phyloP scores from a whole-genome alignment of 1,140 invertebrate species.

The Gerris buenoi region DNA sequence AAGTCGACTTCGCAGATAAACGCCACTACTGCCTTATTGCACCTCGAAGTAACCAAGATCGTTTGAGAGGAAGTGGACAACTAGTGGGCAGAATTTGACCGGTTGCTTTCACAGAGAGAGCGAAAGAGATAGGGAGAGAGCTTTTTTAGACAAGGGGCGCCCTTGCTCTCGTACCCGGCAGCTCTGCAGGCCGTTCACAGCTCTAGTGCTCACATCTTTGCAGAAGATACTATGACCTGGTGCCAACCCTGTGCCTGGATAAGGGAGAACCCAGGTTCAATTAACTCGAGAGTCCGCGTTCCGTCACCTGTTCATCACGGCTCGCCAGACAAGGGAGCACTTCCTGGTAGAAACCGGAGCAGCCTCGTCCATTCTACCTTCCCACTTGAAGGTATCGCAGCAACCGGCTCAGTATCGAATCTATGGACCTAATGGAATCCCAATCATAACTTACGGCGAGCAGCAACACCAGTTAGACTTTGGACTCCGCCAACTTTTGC shows the following conservation, averaged over 20 bases:
- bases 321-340: neutral
- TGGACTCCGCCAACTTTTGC: conserved; percentile 24
- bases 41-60: neutral
- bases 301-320: neutral
- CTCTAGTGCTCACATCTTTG: neutral
- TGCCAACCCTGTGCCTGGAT: neutral
- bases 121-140: too few relatives aligned
- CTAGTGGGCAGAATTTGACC: neutral
- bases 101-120: neutral
- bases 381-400: neutral
- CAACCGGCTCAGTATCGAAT: neutral
- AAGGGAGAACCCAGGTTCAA: neutral
- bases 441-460: neutral
- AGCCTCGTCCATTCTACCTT: neutral
- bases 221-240: neutral
- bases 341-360: neutral
- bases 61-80: neutral
- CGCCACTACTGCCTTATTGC: neutral
- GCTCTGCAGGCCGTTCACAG: neutral
- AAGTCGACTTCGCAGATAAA: neutral
- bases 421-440: neutral
- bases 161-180: neutral
- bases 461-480: conserved; percentile 17
- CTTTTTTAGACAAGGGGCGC: too few relatives aligned
- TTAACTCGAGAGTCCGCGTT: neutral